Evolutionary conservation across 2,888 invertebrate genomes (phyloP), one percentile per base, ranked within the genome.

Genomic region (Rhagonycha lutea): DNA sequence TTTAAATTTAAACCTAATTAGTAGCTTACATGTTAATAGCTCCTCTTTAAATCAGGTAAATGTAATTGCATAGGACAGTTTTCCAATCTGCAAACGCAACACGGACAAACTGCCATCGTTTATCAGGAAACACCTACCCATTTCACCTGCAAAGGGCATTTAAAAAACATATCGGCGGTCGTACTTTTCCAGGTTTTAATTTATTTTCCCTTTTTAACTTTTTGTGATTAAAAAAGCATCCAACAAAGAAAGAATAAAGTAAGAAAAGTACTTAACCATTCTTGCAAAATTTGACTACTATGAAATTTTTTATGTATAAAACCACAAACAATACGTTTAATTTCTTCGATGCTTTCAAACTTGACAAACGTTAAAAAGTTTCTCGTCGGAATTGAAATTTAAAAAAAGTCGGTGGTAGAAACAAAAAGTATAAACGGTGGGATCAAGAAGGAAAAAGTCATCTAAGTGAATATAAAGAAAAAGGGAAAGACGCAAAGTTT

Each of bases 371-470:
- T 69, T 74, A 69, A 69, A 71, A 74, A 74, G 72, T 72, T 74
- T 73, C 68, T 61, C 63, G 70, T 75, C 68, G 70, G 68, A 75
- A 73, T 78, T 73, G 75, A 75, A 78, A 73, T 32, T 63, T 18
- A 61, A 74, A 70, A 73, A 73, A 76, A 74, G 71, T 69, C 69
- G 62, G 67, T 72, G 29, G 68, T 23, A 76, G 75, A 77, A 78
- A 78, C 74, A 79, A 78, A 78, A 79, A 78, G 75, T 76, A 79
- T 79, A 79, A 76, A 79, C 75, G 73, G 73, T 70, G 71, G 73
- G 79, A 79, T 79, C 79, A 75, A 74, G 75, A 73, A 61, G 65
- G 74, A 74, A 78, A 77, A 78, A 75, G 73, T 70, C 69, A 68
- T 73, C 77, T 75, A 79, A 79, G 77, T 77, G 77, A 79, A 77